Percentiles rank a stretch among this genome's conserved stretches.
Evolutionary conservation across 2,888 invertebrate species (phyloP).

Genomic region (Tricholauxania praeusta): DNA sequence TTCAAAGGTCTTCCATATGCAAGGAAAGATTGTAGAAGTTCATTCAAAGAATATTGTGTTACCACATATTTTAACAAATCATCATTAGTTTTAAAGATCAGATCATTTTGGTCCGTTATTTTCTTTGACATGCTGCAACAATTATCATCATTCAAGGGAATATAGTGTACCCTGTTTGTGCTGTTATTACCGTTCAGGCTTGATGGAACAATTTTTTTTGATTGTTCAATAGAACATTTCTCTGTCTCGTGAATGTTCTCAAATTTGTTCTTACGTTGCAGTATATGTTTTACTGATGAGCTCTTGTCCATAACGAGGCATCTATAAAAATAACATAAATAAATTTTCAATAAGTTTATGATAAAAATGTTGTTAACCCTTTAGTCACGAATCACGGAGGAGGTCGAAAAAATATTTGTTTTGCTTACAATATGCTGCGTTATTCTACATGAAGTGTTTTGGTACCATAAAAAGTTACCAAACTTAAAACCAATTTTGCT

Average conservation of each 20-base stretch:
- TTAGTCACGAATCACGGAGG: too few relatives aligned
- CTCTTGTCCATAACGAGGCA: slow-evolving; percentile 49
- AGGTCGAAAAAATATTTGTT: too few relatives aligned
- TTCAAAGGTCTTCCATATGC: slow-evolving; percentile 47
- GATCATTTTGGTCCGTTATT: too few relatives aligned
- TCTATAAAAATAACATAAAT: slow-evolving; percentile 35
- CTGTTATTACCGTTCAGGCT: too few relatives aligned
- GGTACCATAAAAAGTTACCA: too few relatives aligned
- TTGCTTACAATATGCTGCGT: too few relatives aligned
- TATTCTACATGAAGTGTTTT: too few relatives aligned
- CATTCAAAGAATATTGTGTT: slow-evolving; percentile 55
- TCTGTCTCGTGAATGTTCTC: slow-evolving; percentile 61
- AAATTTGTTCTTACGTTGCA: slow-evolving; percentile 60
- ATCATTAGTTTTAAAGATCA: too few relatives aligned
- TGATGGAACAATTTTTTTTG: slow-evolving; percentile 14
- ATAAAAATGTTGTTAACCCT: not conserved
- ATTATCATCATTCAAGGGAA: not conserved
- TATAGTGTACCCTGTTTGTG: slow-evolving; percentile 24
- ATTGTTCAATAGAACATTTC: slow-evolving; percentile 44
- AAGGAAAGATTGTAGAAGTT: slow-evolving; percentile 60
- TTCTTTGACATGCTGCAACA: too few relatives aligned
- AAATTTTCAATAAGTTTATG: not conserved
- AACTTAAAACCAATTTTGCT: too few relatives aligned
- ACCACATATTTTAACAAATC: slow-evolving; percentile 52
- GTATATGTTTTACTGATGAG: slow-evolving; percentile 48